Base-by-base conservation (phyloP, 2,888 invertebrate genomes). In the Coremacera marginata region DNA sequence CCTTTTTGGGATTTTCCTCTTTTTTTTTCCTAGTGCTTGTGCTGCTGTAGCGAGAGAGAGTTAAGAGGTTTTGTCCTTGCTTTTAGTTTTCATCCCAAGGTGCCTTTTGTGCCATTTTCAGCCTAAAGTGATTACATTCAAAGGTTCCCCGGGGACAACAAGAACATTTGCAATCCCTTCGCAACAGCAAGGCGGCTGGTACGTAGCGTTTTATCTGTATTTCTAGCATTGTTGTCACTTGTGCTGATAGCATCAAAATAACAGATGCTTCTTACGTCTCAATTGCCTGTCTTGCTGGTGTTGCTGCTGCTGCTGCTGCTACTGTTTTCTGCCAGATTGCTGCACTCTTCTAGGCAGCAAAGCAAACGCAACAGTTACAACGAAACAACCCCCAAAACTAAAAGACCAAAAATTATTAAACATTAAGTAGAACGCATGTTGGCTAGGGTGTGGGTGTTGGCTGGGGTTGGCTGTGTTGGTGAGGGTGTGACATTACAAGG, bases 261-360 rank as follows among this genome's bases (percentile, higher is more conserved):
- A 49, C 73, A 73, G 73, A 73, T 73, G 73, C 73, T 73, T 22
- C 52, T 71, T 73, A 73, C 65, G 37, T 73, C 63, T 57, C 57
- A 71, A 71, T 71, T 60, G 60, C 16, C 44, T 60, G 37, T 19
- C 14, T 27, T 34, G 9, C 9, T 11, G 27, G 22, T 51, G 49
- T 14, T 44, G 1, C 44, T 67, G 25, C 67, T 19, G 19, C 51
- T 22, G 25, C n/a, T 63, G 11, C 44, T 44, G 44, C 44, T n/a
- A n/a, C 27, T 22, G 25, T 44, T 16, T 37, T 3, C 51, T 27
- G n/a, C 22, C 60, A 25, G 63, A 63, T 63, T 63, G 11, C 44
- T 44, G 44, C 44, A 44, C 44, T 44, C 44, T 71, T n/a, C 31
- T 3, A 16, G 7, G 9, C 19, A 55, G 8, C 52, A 57, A n/a